Evolutionary conservation across 2,888 invertebrate genomes (phyloP).

Genomic region (Drosophila basisetae): DNA sequence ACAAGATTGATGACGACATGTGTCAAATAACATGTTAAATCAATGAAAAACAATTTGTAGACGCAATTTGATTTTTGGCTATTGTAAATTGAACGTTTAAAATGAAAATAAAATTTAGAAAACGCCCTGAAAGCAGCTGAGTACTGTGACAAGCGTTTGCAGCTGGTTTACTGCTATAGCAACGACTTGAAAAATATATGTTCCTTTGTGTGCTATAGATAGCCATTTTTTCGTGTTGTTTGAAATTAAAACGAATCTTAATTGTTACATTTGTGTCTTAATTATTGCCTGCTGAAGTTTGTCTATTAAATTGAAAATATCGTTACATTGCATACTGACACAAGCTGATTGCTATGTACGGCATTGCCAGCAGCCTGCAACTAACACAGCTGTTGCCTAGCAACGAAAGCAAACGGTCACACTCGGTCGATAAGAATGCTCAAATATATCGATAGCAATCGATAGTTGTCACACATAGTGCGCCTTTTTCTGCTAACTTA

Average conservation of each 20-base stretch:
- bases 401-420: conserved; percentile 18
- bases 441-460: conserved; percentile 25
- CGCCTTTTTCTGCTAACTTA: conserved; percentile 39
- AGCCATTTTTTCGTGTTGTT: background rate
- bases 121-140: background rate
- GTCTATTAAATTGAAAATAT: background rate
- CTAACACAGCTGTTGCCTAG: background rate
- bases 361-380: conserved; percentile 15
- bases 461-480: conserved; percentile 28
- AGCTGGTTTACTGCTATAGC: background rate
- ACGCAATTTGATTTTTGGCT: conserved; percentile 8
- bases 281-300: background rate
- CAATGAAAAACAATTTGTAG: conserved; percentile 43
- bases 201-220: background rate
- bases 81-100: background rate
- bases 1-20: conserved; percentile 65
- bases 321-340: background rate
- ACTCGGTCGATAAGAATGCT: conserved; percentile 27
- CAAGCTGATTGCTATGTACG: conserved; percentile 7
- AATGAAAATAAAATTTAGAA: background rate
- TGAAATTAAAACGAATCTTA: background rate
- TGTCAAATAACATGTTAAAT: conserved; percentile 61
- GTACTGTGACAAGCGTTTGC: background rate
- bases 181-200: background rate
- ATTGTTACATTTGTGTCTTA: background rate